Evolutionary conservation across 1,140 invertebrate species (phyloP).

Genomic region (Olivierus martensii): DNA sequence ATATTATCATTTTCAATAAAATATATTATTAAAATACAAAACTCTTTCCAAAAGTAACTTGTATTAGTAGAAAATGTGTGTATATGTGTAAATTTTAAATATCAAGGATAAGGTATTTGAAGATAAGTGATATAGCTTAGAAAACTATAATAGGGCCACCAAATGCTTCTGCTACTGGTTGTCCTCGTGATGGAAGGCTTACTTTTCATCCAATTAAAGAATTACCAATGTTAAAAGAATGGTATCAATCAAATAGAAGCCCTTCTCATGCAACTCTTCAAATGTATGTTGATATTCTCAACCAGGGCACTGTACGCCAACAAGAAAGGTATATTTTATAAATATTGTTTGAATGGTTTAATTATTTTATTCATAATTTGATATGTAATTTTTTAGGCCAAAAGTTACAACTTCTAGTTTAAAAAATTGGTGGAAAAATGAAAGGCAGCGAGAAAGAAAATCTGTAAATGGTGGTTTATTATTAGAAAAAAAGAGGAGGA

Average conservation of each 20-base stretch:
- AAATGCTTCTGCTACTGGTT: conserved; percentile 3
- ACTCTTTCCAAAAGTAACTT: too few relatives aligned
- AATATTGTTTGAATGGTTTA: not conserved
- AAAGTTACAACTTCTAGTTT: conserved; percentile 25
- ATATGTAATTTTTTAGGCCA: conserved; percentile 11
- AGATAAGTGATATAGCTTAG: not conserved
- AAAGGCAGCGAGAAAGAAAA: conserved; percentile 25
- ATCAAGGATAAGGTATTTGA: too few relatives aligned
- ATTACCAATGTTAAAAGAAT: conserved; percentile 25
- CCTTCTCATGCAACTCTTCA: conserved; percentile 24
- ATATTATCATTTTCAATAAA: too few relatives aligned
- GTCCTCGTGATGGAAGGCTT: conserved; percentile 19
- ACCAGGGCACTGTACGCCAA: conserved; percentile 25
- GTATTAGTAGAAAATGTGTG: too few relatives aligned
- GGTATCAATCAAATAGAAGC: conserved; percentile 23
- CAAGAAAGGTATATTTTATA: conserved; percentile 18
- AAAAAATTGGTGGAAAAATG: conserved; percentile 33
- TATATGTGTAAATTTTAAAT: conserved; percentile 12
- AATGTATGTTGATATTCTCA: conserved; percentile 25
- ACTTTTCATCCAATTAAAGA: conserved; percentile 29
- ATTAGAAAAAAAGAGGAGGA: too few relatives aligned
- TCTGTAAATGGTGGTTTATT: too few relatives aligned
- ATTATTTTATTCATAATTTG: not conserved
- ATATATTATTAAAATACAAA: too few relatives aligned
- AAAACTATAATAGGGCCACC: conserved; percentile 12